A percentile compares a stretch with the other conserved stretches of the same genome.
phyloP scores from a whole-genome alignment of 2,888 invertebrate species.

The Pachliopta kotzebuea region DNA sequence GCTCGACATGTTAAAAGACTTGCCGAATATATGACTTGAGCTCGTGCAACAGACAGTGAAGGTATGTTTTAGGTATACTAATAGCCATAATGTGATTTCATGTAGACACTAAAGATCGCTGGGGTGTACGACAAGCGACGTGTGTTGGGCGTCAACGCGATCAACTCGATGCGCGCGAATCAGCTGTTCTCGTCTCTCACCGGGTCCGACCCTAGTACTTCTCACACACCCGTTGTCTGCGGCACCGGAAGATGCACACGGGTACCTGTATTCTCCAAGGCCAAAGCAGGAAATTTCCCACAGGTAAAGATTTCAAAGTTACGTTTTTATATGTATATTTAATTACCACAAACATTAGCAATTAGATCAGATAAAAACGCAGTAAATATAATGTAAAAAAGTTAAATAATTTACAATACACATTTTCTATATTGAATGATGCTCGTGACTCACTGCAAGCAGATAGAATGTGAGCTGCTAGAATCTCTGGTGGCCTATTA shows the following conservation, averaged over 20 bases:
- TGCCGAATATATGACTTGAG: too few relatives aligned
- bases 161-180: conserved; percentile 69
- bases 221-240: conserved; percentile 55
- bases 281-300: conserved; percentile 51
- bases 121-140: conserved; percentile 55
- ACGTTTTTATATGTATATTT: too few relatives aligned
- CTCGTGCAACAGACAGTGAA: too few relatives aligned
- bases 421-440: too few relatives aligned
- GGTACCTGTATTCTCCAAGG: conserved; percentile 65
- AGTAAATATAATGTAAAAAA: too few relatives aligned
- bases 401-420: too few relatives aligned
- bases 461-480: too few relatives aligned
- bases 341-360: too few relatives aligned
- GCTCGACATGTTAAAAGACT: too few relatives aligned
- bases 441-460: too few relatives aligned
- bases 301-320: conserved; percentile 39
- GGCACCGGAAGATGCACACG: conserved; percentile 64
- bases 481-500: too few relatives aligned
- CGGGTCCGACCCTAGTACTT: conserved; percentile 48
- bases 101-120: conserved; percentile 54
- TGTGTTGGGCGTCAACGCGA: conserved; percentile 62
- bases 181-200: conserved; percentile 61
- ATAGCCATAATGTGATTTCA: neutral
- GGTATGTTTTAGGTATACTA: neutral
- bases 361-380: too few relatives aligned